phyloP scores from a whole-genome alignment of 2,888 invertebrate genomes.

The Phortica okadai region DNA sequence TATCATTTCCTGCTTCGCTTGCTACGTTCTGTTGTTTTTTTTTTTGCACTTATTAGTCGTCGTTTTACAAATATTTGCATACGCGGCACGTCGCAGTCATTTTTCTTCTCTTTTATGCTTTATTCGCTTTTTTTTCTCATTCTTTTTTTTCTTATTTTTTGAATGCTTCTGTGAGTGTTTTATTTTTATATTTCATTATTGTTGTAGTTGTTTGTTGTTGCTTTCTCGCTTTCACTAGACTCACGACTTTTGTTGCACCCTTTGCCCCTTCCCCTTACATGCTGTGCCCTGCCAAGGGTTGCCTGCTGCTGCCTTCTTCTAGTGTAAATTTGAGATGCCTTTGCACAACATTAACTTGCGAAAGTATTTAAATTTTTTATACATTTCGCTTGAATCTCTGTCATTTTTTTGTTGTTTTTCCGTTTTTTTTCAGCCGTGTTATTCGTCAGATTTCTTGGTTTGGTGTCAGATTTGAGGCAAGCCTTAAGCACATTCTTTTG shows the following conservation, averaged over 20 bases:
- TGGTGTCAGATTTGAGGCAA: slow-evolving; percentile 17
- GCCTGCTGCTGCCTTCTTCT: slow-evolving; percentile 17
- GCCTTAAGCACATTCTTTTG: slow-evolving; percentile 1
- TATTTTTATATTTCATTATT: slow-evolving; percentile 52
- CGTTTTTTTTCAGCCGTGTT: slow-evolving; percentile 1
- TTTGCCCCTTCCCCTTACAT: slow-evolving; percentile 38
- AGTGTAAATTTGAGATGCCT: slow-evolving; percentile 65
- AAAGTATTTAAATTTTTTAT: slow-evolving; percentile 25
- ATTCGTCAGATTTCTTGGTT: not conserved
- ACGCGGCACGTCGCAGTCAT: slow-evolving; percentile 68
- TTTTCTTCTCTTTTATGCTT: slow-evolving; percentile 55
- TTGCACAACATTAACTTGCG: slow-evolving; percentile 59
- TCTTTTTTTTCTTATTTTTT: slow-evolving; percentile 50
- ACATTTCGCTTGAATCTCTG: slow-evolving; percentile 6
- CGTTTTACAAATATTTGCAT: slow-evolving; percentile 71
- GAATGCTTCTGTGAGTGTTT: slow-evolving; percentile 19
- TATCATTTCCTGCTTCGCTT: not conserved
- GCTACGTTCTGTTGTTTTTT: not conserved
- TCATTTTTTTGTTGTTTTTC: not conserved
- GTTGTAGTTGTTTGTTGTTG: slow-evolving; percentile 31
- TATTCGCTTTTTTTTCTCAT: slow-evolving; percentile 44
- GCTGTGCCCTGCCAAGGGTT: not conserved
- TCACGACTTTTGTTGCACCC: slow-evolving; percentile 30
- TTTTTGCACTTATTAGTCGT: slow-evolving; percentile 63
- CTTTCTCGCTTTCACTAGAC: slow-evolving; percentile 27